Conservation (phyloP, 1,140 invertebrate species). For the Tachypleus tridentatus region DNA sequence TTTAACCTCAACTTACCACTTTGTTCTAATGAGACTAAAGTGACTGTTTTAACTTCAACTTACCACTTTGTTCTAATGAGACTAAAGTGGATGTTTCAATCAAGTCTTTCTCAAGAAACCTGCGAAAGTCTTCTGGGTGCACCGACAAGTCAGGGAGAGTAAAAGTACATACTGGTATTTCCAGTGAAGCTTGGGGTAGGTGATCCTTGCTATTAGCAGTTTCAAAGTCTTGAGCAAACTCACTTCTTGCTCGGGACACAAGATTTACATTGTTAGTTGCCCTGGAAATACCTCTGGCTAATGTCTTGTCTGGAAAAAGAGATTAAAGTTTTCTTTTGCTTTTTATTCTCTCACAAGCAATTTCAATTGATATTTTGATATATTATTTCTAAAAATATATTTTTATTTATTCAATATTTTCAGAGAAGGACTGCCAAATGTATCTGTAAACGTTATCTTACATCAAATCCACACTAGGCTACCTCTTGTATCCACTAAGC, state of each 20-base stretch:
- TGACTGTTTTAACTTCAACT: not conserved
- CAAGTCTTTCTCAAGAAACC: slow-evolving; percentile 75
- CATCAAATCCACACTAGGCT: no score
- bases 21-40: no score
- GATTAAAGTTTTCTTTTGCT: no score
- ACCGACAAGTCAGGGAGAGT: slow-evolving; percentile 67
- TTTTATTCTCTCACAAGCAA: no score
- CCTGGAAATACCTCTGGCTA: slow-evolving; percentile 66
- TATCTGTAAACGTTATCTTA: no score
- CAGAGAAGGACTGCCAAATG: no score
- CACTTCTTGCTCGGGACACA: slow-evolving; percentile 55
- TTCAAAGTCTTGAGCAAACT: slow-evolving; percentile 49
- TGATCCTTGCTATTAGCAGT: slow-evolving; percentile 31
- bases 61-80: slow-evolving; percentile 61
- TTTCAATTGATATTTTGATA: no score
- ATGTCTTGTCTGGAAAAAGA: slow-evolving; percentile 41
- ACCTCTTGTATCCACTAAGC: no score
- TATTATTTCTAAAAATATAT: no score
- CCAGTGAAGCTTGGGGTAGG: slow-evolving; percentile 23
- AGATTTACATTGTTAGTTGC: slow-evolving; percentile 68
- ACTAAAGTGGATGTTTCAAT: slow-evolving; percentile 70
- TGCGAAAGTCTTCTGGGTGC: slow-evolving; percentile 57
- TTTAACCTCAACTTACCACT: no score
- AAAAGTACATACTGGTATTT: slow-evolving; percentile 64
- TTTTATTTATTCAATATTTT: no score